phyloP scores from a whole-genome alignment of 2,888 invertebrate species.

The Cheilosia soror region DNA sequence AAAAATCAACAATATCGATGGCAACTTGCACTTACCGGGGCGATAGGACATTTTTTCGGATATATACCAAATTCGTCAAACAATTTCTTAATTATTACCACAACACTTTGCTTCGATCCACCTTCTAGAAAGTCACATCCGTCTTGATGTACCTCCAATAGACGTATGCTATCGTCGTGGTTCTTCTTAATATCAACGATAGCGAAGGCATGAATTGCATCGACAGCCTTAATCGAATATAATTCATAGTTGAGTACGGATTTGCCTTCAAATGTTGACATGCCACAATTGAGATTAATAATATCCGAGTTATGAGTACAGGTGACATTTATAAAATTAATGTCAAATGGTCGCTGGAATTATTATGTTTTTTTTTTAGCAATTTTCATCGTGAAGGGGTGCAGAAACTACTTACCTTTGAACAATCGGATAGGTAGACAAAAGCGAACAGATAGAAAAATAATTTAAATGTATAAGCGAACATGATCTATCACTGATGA shows the following conservation, averaged over 20 bases:
- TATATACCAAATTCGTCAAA: conserved; percentile 6
- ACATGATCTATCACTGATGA: no score
- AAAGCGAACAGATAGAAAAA: neutral
- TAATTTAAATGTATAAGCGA: neutral
- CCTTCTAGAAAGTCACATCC: conserved; percentile 7
- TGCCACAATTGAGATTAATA: neutral
- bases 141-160: conserved; percentile 2
- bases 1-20: neutral
- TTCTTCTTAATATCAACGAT: neutral
- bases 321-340: conserved; percentile 3
- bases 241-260: neutral
- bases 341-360: conserved; percentile 11
- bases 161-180: neutral
- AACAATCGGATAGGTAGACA: neutral
- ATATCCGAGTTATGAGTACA: neutral
- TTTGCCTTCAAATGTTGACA: neutral
- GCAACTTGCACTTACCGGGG: conserved; percentile 4
- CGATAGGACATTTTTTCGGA: conserved; percentile 23
- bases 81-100: neutral
- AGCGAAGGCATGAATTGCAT: neutral
- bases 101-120: neutral
- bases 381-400: neutral
- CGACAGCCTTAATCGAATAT: neutral
- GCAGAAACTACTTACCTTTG: neutral
- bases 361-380: no score